Percentiles rank a stretch among this genome's conserved stretches.
Evolutionary conservation across 1,140 invertebrate species (phyloP).

Genomic region (Hylaeus volcanicus): DNA sequence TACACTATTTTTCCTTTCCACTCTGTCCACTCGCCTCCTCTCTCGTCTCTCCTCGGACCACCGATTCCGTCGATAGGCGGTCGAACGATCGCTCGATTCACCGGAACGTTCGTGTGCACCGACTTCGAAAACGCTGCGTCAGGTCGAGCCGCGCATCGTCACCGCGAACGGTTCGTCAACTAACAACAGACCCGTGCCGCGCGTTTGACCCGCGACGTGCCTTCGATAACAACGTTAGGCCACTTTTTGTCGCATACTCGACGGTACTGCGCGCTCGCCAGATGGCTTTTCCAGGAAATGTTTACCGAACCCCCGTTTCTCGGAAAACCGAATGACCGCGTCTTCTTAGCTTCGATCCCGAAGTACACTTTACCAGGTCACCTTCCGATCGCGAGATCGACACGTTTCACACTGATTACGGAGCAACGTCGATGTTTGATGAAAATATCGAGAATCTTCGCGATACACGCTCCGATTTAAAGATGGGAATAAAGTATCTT

Average conservation of each 20-base stretch:
- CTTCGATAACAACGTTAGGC: background rate
- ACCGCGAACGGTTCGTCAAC: background rate
- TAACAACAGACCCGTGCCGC: background rate
- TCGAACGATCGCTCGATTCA: background rate
- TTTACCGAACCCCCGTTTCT: too few relatives aligned
- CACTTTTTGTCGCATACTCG: background rate
- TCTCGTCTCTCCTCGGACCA: constrained; percentile 8
- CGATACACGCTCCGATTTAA: background rate
- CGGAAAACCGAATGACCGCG: too few relatives aligned
- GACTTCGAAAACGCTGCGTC: background rate
- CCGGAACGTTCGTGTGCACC: background rate
- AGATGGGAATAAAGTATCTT: background rate
- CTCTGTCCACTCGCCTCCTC: constrained; percentile 65
- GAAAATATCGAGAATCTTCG: too few relatives aligned
- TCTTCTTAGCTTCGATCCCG: too few relatives aligned
- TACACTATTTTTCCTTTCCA: constrained; percentile 72
- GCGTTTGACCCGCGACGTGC: background rate
- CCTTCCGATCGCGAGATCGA: too few relatives aligned
- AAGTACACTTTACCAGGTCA: too few relatives aligned
- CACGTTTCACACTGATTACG: constrained; percentile 13
- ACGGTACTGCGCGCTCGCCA: background rate
- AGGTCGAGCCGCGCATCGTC: constrained; percentile 23
- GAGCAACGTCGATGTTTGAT: background rate
- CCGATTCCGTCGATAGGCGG: background rate
- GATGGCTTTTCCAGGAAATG: too few relatives aligned